Conservation (phyloP, 2,888 invertebrate species). For the Heliconius cydno region DNA sequence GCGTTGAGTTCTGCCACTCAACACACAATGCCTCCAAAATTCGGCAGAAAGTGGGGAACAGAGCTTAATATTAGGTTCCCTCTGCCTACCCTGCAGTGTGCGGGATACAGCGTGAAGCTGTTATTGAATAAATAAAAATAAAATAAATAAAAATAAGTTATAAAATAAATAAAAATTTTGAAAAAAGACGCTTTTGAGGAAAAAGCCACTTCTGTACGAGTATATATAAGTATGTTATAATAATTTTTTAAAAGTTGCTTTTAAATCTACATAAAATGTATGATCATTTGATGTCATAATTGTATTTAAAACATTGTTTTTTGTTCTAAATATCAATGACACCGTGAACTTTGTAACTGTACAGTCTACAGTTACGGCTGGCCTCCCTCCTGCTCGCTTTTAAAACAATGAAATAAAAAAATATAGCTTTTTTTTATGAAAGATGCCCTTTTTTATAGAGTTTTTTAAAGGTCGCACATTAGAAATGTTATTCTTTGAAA, state of each 20-base stretch:
- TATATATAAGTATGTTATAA: neutral
- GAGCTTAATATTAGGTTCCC: no score
- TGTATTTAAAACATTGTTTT: constrained; percentile 4
- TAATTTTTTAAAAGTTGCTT: neutral
- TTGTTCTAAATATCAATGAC: constrained; percentile 26
- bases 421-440: neutral
- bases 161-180: no score
- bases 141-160: no score
- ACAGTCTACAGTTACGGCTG: neutral
- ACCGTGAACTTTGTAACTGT: constrained; percentile 26
- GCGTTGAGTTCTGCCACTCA: no score
- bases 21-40: no score
- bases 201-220: neutral
- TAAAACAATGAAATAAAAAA: constrained; percentile 11
- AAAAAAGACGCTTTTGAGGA: no score
- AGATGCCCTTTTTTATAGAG: neutral
- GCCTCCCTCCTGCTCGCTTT: neutral
- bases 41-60: no score
- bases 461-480: neutral
- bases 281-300: neutral
- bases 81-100: no score
- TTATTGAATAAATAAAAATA: no score
- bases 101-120: no score
- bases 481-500: neutral
- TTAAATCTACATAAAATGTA: neutral